phyloP scores from a whole-genome alignment of 2,888 invertebrate genomes.

The Chouioia cunea region DNA sequence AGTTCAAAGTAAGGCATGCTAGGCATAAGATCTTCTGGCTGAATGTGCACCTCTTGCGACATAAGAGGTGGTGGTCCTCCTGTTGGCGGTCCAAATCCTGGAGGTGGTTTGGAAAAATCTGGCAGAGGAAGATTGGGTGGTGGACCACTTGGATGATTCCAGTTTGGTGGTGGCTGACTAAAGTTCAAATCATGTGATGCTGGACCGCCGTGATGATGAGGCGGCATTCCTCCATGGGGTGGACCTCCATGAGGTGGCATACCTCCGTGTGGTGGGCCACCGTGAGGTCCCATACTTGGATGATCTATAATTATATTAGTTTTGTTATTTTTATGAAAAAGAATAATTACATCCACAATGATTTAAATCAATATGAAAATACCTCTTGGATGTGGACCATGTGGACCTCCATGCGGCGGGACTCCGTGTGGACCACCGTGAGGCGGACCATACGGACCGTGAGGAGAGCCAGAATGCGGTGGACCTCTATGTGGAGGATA shows the following conservation, averaged over 20 bases:
- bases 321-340: not conserved
- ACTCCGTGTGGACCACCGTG: constrained; percentile 68
- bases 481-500: constrained; percentile 31
- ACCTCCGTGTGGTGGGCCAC: constrained; percentile 17
- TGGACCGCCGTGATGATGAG: constrained; percentile 51
- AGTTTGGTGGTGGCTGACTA: constrained; percentile 73
- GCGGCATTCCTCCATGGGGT: constrained; percentile 20
- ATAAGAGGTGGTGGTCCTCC: constrained; percentile 58
- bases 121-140: constrained; percentile 70
- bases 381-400: constrained; percentile 37
- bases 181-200: constrained; percentile 69
- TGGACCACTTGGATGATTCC: constrained; percentile 59
- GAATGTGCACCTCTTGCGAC: constrained; percentile 64
- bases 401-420: constrained; percentile 15
- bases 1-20: constrained; percentile 96
- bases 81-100: constrained; percentile 75
- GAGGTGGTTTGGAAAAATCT: constrained; percentile 89
- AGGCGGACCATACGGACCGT: constrained; percentile 31
- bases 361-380: not conserved
- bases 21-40: constrained; percentile 84
- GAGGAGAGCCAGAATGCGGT: constrained; percentile 11
- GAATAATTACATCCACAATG: not conserved
- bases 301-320: not conserved
- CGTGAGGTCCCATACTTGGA: constrained; percentile 23
- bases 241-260: constrained; percentile 4